phyloP scores from a whole-genome alignment of 2,113 vertebrate species.

The Galemys pyrenaicus region DNA sequence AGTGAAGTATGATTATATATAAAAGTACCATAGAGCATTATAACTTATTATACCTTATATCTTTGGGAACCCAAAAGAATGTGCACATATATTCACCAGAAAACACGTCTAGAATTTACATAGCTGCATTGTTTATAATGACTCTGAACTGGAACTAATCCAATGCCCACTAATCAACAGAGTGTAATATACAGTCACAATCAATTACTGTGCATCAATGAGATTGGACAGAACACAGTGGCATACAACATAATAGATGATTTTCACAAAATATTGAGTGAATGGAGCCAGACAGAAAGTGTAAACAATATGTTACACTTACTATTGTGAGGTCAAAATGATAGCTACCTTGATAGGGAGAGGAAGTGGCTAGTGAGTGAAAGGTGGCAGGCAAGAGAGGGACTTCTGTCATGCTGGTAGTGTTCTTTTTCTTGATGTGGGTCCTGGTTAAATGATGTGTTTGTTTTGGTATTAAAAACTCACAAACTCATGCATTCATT shows the following conservation, averaged over 20 bases:
- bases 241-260: background rate
- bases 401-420: background rate
- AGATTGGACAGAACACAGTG: background rate
- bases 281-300: background rate
- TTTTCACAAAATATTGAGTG: background rate
- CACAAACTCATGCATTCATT: background rate
- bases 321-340: background rate
- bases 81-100: background rate
- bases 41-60: background rate
- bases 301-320: background rate
- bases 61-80: background rate
- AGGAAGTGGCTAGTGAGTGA: background rate
- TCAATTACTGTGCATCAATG: background rate
- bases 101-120: background rate
- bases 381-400: background rate
- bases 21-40: background rate
- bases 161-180: background rate
- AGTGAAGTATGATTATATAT: background rate
- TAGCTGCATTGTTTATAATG: background rate
- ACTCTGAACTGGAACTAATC: no score
- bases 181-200: background rate
- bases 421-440: background rate
- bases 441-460: background rate
- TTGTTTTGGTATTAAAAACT: background rate
- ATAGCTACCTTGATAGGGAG: background rate